Base-by-base conservation (phyloP, 2,888 invertebrate species). In the Acanthococcus lagerstroemiae region DNA sequence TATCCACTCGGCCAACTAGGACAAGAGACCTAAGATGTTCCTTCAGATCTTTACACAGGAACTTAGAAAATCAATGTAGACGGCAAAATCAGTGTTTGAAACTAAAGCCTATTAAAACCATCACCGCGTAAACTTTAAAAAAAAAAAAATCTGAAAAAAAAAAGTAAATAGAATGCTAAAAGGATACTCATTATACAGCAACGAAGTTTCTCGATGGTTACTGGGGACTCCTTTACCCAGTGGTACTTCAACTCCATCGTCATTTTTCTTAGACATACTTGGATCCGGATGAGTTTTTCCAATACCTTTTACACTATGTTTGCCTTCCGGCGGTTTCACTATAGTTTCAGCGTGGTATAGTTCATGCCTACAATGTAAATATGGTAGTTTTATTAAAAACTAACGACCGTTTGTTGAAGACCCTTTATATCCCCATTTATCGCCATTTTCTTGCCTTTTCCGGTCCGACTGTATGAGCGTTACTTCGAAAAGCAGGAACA, bases 151-250 rank as follows among this genome's bases (percentile, higher is more conserved):
- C 7, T 15, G 37, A 37, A 7, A 37, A 37, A 37, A 37, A 37
- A 37, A 9, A 37, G 12, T 9, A 22, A 12, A 7, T 0, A 21
- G 12, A 30, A 4, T 22, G 26, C 21, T 61, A 71, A 83, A 85
- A 86, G 85, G 85, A 85, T 87, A 92, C 84, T 96, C 96, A 78
- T 96, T 96, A 77, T 96, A 96, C 2, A 95, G 79, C 70, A 96
- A 79, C 3, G 78, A 75, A 0, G 78, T 72, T 0, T 76, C 72
- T 15, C 69, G 44, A 9, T 63, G 6, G n/a, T 61, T 58, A 46
- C 75, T 73, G n/a, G 76, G 69, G 1, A 82, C 72, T 0, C 85
- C 82, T 72, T 81, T 81, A 7, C 93, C 94, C 24, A 85, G 77
- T 1, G 93, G 93, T 69, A 94, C 86, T 73, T 87, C 81, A 1